Evolutionary conservation across 1,140 invertebrate species (phyloP).

Genomic region (Drosophila asahinai): DNA sequence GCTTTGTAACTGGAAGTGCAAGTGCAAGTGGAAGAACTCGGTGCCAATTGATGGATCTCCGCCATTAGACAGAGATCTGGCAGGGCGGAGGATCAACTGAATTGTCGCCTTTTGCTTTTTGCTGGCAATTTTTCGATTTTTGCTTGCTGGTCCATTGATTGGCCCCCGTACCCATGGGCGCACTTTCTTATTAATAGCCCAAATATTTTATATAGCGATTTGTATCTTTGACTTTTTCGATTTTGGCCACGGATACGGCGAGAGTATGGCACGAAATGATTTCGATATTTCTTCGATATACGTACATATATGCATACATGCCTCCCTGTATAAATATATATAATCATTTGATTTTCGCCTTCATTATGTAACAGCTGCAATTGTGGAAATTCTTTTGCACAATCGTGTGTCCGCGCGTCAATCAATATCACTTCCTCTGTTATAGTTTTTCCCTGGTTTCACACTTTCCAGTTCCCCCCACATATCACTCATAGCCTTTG

Average conservation of each 20-base stretch:
- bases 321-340: slow-evolving; percentile 4
- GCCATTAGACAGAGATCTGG: slow-evolving; percentile 3
- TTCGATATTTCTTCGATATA: slow-evolving; percentile 43
- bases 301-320: not conserved
- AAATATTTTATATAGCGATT: slow-evolving; percentile 80
- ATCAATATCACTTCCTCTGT: slow-evolving; percentile 75
- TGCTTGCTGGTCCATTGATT: slow-evolving; percentile 63
- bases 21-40: slow-evolving; percentile 29
- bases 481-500: slow-evolving; percentile 64
- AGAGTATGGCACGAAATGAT: slow-evolving; percentile 59
- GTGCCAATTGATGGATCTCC: slow-evolving; percentile 33
- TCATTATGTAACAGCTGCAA: slow-evolving; percentile 71
- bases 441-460: slow-evolving; percentile 51
- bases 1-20: slow-evolving; percentile 42
- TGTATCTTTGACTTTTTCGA: slow-evolving; percentile 79
- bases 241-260: slow-evolving; percentile 68
- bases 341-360: slow-evolving; percentile 37
- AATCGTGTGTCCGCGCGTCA: slow-evolving; percentile 55
- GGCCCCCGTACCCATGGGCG: slow-evolving; percentile 55
- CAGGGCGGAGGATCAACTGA: slow-evolving; percentile 7
- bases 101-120: slow-evolving; percentile 40
- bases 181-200: slow-evolving; percentile 78
- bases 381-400: slow-evolving; percentile 72
- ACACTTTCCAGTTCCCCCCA: slow-evolving; percentile 63
- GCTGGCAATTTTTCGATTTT: slow-evolving; percentile 40